Evolutionary conservation across 2,888 invertebrate species (phyloP), one percentile per base, ranked within the genome.

Genomic region (Andrena bicolor): DNA sequence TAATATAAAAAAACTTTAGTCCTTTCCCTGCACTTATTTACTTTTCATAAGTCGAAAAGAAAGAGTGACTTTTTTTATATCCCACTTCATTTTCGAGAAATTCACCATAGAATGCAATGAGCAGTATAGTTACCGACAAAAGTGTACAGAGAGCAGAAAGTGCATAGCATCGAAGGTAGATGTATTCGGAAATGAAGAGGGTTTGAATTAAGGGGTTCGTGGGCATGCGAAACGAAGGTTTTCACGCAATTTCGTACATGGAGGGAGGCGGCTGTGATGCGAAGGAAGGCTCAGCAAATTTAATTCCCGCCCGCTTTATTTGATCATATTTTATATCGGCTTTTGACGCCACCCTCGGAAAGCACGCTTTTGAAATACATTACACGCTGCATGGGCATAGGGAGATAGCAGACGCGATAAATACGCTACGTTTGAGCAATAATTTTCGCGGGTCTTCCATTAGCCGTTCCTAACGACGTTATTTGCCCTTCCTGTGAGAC

Each of bases 261-360:
- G 76, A 70, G 64, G 71, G 76, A 76, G 78, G 80, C 76, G 58
- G 64, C 74, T 80, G 76, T 83, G 82, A 85, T 53, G 86, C 88
- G 82, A 90, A 90, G 91, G 92, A 92, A 92, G 92, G 92, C 92
- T 90, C 88, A 91, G 86, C 89, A 92, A 93, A 93, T 93, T 90
- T 89, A 92, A 93, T 93, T 93, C 88, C 76, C 86, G 83, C 87
- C 84, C 92, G 92, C 91, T 93, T 93, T 93, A 93, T 93, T 93
- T 93, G 92, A 93, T 93, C 93, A 93, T 93, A 93, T 93, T 93
- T 93, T 93, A 91, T 92, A 93, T 92, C 92, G 91, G 93, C 93
- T 93, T 90, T 93, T 92, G 92, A 92, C 91, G 92, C 92, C 90
- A 90, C 92, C 92, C 92, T 92, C 90, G 90, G 87, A 91, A 92